Evolutionary conservation across 2,113 vertebrate species (phyloP).

Genomic region (Eulemur macaco): DNA sequence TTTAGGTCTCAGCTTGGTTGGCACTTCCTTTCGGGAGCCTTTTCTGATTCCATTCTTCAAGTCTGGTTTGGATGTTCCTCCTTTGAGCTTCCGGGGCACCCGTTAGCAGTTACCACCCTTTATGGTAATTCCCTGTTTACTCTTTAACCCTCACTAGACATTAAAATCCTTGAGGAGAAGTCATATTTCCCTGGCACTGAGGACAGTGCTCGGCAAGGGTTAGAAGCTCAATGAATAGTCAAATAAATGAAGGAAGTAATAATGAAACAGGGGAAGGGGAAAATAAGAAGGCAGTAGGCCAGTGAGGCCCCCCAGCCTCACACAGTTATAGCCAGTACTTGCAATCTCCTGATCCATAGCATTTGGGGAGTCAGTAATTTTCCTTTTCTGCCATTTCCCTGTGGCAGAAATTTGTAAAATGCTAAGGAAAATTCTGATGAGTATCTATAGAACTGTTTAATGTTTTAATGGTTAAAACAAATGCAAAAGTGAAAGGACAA

Average conservation of each 20-base stretch:
- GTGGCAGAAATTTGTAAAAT: not conserved
- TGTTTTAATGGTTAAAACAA: not conserved
- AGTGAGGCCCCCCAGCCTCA: not conserved
- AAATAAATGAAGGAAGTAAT: not conserved
- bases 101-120: not conserved
- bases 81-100: not conserved
- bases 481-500: not conserved
- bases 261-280: not conserved
- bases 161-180: not conserved
- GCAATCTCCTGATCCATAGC: not conserved
- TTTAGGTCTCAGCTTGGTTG: not conserved
- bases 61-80: not conserved
- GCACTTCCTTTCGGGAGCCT: not conserved
- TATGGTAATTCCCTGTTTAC: slow-evolving; percentile 5
- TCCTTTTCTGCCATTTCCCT: not conserved
- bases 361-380: not conserved
- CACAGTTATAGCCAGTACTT: not conserved
- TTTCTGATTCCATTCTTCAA: not conserved
- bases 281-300: not conserved
- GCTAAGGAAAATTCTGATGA: not conserved
- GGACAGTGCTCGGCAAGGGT: not conserved
- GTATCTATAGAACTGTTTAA: not conserved
- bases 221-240: not conserved
- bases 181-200: not conserved
- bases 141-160: not conserved